Conservation (phyloP, 1,140 invertebrate genomes). For the Drosophila burlai region DNA sequence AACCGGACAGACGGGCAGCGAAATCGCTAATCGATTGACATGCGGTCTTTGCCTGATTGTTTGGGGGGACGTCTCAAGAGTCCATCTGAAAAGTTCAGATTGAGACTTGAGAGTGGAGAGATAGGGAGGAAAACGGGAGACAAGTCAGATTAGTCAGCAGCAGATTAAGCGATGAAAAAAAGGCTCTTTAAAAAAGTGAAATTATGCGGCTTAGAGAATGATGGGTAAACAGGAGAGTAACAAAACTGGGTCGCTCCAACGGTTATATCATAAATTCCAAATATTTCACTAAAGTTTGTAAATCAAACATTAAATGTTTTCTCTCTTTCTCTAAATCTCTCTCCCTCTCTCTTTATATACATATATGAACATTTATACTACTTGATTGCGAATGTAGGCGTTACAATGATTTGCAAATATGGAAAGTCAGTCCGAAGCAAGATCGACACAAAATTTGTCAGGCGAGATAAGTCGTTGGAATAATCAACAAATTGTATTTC, state of each 20-base stretch:
- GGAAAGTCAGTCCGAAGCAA: slow-evolving; percentile 8
- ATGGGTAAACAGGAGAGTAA: neutral
- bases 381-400: slow-evolving; percentile 32
- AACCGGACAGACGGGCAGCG: slow-evolving; percentile 47
- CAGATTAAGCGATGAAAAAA: neutral
- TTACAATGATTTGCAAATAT: slow-evolving; percentile 64
- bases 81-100: slow-evolving; percentile 32
- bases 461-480: neutral
- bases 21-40: slow-evolving; percentile 61
- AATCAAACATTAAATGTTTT: neutral
- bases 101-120: slow-evolving; percentile 9
- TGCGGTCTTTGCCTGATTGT: slow-evolving; percentile 74
- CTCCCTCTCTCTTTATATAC: neutral
- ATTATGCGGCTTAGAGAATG: slow-evolving; percentile 3
- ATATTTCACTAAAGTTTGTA: neutral
- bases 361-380: neutral
- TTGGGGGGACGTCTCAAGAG: slow-evolving; percentile 55
- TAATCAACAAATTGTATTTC: slow-evolving; percentile 22
- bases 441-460: slow-evolving; percentile 19
- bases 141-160: slow-evolving; percentile 30
- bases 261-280: slow-evolving; percentile 18
- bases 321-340: neutral
- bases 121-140: slow-evolving; percentile 1
- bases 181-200: slow-evolving; percentile 29
- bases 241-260: neutral